These are phyloP conservation scores for Xiphophorus hellerii DNA, from an alignment of 2,113 vertebrate genomes.

Conservation along the genomic window DNA sequence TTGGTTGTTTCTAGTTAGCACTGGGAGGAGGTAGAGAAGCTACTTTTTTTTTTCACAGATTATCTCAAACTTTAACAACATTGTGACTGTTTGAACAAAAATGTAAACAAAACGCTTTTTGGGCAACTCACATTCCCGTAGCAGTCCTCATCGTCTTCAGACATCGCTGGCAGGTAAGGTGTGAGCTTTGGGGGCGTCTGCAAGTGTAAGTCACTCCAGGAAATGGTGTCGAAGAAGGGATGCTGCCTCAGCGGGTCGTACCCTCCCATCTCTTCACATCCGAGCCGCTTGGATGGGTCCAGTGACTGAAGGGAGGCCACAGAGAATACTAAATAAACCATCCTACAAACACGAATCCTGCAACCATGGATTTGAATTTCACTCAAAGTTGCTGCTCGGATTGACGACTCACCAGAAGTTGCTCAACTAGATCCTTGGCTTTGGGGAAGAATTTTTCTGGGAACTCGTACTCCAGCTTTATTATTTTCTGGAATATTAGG, in stretches of 20 bases:
- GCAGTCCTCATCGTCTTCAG: slow-evolving; percentile 98
- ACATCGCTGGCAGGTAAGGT: slow-evolving; percentile 97
- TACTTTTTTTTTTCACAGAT: no score
- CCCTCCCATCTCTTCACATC: slow-evolving; percentile 96
- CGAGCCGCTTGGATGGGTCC: slow-evolving; percentile 92
- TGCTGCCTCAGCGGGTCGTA: slow-evolving; percentile 92
- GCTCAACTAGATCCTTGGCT: slow-evolving; percentile 96
- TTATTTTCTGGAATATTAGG: slow-evolving; percentile 99
- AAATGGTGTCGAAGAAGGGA: slow-evolving; percentile 92
- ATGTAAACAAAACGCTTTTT: neutral
- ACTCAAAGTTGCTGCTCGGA: neutral
- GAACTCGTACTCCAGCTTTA: slow-evolving; percentile 99
- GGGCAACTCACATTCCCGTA: slow-evolving; percentile 91
- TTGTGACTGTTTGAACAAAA: no score
- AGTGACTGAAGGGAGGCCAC: slow-evolving; percentile 80
- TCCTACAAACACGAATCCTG: neutral
- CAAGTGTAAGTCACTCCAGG: slow-evolving; percentile 91
- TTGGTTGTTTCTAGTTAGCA: no score
- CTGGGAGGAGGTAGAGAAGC: no score
- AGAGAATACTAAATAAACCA: neutral
- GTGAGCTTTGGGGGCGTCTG: slow-evolving; percentile 97
- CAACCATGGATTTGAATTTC: neutral
- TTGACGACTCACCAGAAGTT: slow-evolving; percentile 87
- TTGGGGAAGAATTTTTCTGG: slow-evolving; percentile 99
- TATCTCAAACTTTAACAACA: no score